Evolutionary conservation across 1,140 invertebrate genomes (phyloP), one percentile per base, ranked within the genome.

Genomic region (Neotoxoptera formosana): DNA sequence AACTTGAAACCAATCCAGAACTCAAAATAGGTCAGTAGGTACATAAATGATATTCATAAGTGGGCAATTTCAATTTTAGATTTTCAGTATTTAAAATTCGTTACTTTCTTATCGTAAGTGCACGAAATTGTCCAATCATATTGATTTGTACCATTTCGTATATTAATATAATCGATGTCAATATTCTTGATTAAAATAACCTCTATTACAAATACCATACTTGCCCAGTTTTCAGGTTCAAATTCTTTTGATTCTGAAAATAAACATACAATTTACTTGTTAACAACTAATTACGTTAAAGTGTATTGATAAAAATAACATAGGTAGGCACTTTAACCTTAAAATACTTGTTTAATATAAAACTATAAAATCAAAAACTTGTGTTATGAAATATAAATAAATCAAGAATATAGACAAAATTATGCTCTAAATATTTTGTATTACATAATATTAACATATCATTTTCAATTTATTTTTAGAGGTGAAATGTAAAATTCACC

Each of bases 101-200:
- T 30, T 90, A 90, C 89, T 45, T 41, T 90, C 30, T 25, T 23
- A 45, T 90, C 56, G 25, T 90, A 90, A 90, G 53, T 45, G 25
- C 89, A 90, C 14, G 89, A 90, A 67, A 90, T 67, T 20, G 89
- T 90, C 89, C 89, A 60, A 67, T 67, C 89, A 41, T 90, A 60
- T n/a, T 60, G 36, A 20, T 90, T 67, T 45, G 56, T 45, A 20
- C 67, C 36, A 41, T 90, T 56, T 45, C 7, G n/a, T 21, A 23
- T 60, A 36, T 41, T 23, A 23, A n/a, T 14, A 9, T 67, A 90
- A 45, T 90, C 36, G 4, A 36, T 60, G 30, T 67, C 89, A 21
- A 90, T 41, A 23, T 90, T 45, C 23, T 67, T 90, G 36, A 41
- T 90, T 45, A 67, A 67, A 45, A 90, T 17, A 60, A 90, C 89